These are phyloP conservation scores for Lates japonicus DNA, from an alignment of 2,797 vertebrate species.

Conservation along the genomic window DNA sequence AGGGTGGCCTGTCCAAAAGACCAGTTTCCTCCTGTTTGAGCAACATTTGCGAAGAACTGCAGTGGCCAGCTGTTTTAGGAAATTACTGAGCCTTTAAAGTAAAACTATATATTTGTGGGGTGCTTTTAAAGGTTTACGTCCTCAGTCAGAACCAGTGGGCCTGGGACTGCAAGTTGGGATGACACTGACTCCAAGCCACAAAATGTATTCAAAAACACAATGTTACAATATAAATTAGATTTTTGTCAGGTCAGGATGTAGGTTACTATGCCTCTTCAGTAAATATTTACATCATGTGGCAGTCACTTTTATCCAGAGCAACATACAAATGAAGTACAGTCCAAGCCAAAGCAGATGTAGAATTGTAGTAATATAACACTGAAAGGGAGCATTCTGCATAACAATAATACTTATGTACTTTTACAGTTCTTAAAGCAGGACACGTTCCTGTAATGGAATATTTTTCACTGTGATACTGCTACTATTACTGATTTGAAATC, in stretches of 20 bases:
- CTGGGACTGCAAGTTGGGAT: no score
- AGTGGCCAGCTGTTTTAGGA: not conserved
- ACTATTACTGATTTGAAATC: not conserved
- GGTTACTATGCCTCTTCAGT: not conserved
- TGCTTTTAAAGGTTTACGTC: no score
- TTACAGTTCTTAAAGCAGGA: not conserved
- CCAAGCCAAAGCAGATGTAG: not conserved
- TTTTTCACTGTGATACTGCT: not conserved
- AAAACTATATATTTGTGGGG: no score
- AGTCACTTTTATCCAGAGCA: no score
- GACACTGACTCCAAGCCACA: not conserved
- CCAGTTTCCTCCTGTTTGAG: not conserved
- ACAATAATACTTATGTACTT: no score
- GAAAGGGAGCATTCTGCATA: not conserved
- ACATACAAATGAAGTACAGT: no score
- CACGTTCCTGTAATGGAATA: no score
- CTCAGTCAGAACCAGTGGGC: no score
- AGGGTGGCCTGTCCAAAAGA: not conserved
- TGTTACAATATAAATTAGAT: not conserved
- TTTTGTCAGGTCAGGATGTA: no score
- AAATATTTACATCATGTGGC: not conserved
- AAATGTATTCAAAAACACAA: not conserved
- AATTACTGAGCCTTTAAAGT: no score
- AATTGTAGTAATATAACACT: not conserved
- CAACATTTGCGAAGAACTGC: no score